These are phyloP conservation scores for Listrodromus nycthemerus DNA, from an alignment of 2,888 invertebrate species.

Conservation along the genomic window DNA sequence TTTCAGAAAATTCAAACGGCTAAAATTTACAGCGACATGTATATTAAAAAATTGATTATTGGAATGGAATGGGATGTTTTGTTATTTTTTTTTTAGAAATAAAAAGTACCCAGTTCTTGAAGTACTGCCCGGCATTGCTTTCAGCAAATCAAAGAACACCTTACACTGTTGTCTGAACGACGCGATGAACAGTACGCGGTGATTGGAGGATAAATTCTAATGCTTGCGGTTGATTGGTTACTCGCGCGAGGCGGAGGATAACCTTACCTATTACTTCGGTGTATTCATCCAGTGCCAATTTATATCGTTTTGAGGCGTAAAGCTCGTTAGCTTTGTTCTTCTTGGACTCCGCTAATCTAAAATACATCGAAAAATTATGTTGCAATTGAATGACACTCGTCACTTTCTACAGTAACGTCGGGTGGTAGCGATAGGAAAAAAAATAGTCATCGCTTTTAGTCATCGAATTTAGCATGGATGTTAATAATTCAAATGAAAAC, in stretches of 20 bases:
- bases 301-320: slow-evolving; percentile 95
- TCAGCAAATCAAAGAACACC: no score
- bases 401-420: background rate
- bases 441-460: background rate
- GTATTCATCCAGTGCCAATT: slow-evolving; percentile 93
- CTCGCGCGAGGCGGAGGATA: background rate
- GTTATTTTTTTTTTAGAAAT: no score
- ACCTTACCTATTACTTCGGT: slow-evolving; percentile 91
- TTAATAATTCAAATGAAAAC: no score
- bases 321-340: slow-evolving; percentile 95
- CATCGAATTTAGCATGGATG: no score
- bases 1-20: no score
- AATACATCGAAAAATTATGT: slow-evolving; percentile 73
- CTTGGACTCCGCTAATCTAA: slow-evolving; percentile 92
- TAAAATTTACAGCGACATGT: no score
- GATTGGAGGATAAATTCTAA: background rate
- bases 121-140: no score
- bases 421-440: background rate
- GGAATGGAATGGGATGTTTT: no score
- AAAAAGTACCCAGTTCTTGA: no score
- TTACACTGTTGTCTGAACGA: no score
- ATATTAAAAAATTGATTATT: no score
- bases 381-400: background rate
- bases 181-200: no score
- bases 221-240: background rate